Evolutionary conservation across 2,113 vertebrate species (phyloP), one percentile per base, ranked within the genome.

Genomic region (Campylomormyrus numenius): DNA sequence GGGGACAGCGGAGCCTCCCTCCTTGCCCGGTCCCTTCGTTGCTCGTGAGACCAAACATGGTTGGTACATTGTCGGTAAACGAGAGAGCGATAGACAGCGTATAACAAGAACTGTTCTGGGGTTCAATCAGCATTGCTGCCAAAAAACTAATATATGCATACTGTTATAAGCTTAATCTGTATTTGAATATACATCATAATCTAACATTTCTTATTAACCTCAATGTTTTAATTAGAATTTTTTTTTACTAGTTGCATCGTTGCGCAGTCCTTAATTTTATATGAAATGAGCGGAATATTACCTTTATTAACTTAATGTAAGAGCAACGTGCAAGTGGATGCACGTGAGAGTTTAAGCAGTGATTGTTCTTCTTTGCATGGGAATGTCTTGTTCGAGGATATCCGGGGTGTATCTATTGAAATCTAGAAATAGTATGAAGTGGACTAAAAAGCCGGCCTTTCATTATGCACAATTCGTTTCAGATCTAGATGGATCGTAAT

Each of bases 31-130:
- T 85, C 58, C 52, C 24, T 46, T 52, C 80, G 45, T 3, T 58
- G 35, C 52, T 89, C 21, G 42, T 42, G 31, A 39, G 80, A 62
- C 89, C 46, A 42, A 83, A 89, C 24, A 89, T 85, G 89, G 89
- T 85, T 89, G 53, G 89, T 89, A 35, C 39, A 62, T 46, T 24
- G 9, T 45, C 9, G 17, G 15, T 1, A 39, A 88, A 62, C 6
- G 11, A 17, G 45, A 49, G 42, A 19, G 31, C 35, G 31, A 42
- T 80, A 42, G 35, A 80, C 31, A 39, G 13, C 15, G 15, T 80
- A 77, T 19, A 19, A 77, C 13, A 19, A 39, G 27, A 35, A 39
- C 11, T 39, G 70, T 17, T 24, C 11, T 39, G 70, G 2, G 8
- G 35, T 77, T 35, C 70, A 77, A 39, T 19, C 11, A 15, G 70